A percentile compares a stretch with the other conserved stretches of the same genome.
phyloP scores from a whole-genome alignment of 2,888 invertebrate genomes.

The Sceliomorpha sp. region DNA sequence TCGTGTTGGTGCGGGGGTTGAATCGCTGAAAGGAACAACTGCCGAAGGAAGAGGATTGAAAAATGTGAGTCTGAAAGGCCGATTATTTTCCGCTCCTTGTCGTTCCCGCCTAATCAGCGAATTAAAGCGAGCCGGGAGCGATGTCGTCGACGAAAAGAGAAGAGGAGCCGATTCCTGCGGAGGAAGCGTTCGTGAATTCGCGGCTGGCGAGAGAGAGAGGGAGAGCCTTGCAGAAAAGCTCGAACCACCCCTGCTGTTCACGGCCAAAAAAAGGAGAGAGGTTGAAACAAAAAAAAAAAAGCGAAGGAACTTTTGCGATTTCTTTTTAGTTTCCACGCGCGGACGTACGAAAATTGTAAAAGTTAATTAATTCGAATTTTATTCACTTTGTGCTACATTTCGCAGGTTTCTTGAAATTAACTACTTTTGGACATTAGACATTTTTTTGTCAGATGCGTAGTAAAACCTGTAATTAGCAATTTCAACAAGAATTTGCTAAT shows the following conservation, averaged over 20 bases:
- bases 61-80: slow-evolving; percentile 69
- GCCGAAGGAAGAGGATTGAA: slow-evolving; percentile 69
- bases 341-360: no score
- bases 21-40: slow-evolving; percentile 68
- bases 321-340: no score
- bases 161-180: slow-evolving; percentile 32
- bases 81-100: slow-evolving; percentile 75
- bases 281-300: slow-evolving; percentile 25
- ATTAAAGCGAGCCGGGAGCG: slow-evolving; percentile 71
- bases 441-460: no score
- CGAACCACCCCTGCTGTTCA: slow-evolving; percentile 16
- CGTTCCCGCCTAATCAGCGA: slow-evolving; percentile 75
- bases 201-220: slow-evolving; percentile 33
- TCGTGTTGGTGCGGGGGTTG: slow-evolving; percentile 37
- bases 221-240: slow-evolving; percentile 27
- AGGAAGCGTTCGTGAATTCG: slow-evolving; percentile 40
- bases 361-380: no score
- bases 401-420: no score
- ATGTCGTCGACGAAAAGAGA: slow-evolving; percentile 40
- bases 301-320: neutral
- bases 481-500: no score
- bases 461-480: no score
- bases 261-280: slow-evolving; percentile 13
- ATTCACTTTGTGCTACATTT: no score
- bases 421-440: no score